Evolutionary conservation across 2,888 invertebrate species (phyloP).

Genomic region (Sisyra terminalis): DNA sequence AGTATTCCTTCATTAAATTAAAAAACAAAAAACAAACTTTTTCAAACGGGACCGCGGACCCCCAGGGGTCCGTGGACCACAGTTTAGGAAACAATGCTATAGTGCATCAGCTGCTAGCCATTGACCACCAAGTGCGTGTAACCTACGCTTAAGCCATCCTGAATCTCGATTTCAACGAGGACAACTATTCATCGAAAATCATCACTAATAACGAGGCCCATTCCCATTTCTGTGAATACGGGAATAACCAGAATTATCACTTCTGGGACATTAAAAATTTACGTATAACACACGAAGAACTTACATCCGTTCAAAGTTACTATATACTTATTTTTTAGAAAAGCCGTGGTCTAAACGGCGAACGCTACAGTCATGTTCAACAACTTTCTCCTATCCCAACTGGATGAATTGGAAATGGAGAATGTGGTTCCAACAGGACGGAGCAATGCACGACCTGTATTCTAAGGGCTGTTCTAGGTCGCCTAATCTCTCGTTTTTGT

Average conservation of each 20-base stretch:
- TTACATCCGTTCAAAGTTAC: slow-evolving; percentile 13
- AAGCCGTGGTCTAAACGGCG: slow-evolving; percentile 12
- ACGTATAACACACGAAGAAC: slow-evolving; percentile 11
- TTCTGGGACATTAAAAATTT: slow-evolving; percentile 13
- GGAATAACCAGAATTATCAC: slow-evolving; percentile 10
- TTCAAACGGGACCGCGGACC: too few relatives aligned
- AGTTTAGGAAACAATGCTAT: too few relatives aligned
- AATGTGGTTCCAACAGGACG: slow-evolving; percentile 11
- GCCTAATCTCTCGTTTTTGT: slow-evolving; percentile 13
- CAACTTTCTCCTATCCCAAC: slow-evolving; percentile 9
- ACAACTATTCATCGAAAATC: slow-evolving; percentile 11
- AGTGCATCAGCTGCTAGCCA: slow-evolving; percentile 11
- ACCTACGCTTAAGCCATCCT: slow-evolving; percentile 8
- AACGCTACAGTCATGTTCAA: slow-evolving; percentile 13
- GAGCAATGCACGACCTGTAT: slow-evolving; percentile 9
- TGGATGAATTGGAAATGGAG: slow-evolving; percentile 10
- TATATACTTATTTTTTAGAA: slow-evolving; percentile 9
- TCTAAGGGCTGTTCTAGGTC: slow-evolving; percentile 10
- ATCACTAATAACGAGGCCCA: slow-evolving; percentile 11
- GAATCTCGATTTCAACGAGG: slow-evolving; percentile 10
- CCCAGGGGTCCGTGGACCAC: too few relatives aligned
- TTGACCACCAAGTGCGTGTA: slow-evolving; percentile 10
- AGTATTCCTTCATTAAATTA: too few relatives aligned
- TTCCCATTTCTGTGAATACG: slow-evolving; percentile 6
- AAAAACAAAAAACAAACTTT: too few relatives aligned